These are phyloP conservation scores for Nephrocerus scutellatus DNA, from an alignment of 2,888 invertebrate genomes.

Conservation along the genomic window DNA sequence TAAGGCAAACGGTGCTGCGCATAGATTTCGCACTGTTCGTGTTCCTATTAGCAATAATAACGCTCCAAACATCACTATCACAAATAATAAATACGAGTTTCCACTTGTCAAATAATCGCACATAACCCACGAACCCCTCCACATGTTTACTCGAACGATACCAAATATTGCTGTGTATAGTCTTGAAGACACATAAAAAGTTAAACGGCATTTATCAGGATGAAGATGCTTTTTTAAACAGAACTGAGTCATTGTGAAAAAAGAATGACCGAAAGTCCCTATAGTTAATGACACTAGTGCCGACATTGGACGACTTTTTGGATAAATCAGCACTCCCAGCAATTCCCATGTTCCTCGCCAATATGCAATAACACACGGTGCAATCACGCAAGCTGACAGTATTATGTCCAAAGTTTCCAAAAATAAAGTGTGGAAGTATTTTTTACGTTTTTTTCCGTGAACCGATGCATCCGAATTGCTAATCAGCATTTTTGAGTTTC, in stretches of 20 bases:
- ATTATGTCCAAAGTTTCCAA: slow-evolving; percentile 64
- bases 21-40: slow-evolving; percentile 68
- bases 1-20: slow-evolving; percentile 74
- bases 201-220: slow-evolving; percentile 62
- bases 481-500: too few species aligned
- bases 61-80: slow-evolving; percentile 59
- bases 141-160: slow-evolving; percentile 76
- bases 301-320: slow-evolving; percentile 55
- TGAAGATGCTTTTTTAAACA: slow-evolving; percentile 54
- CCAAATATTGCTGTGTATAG: slow-evolving; percentile 70
- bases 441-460: too few species aligned
- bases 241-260: slow-evolving; percentile 63
- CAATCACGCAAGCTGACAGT: slow-evolving; percentile 65
- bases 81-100: slow-evolving; percentile 50
- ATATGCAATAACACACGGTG: slow-evolving; percentile 75
- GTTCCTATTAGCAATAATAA: slow-evolving; percentile 62
- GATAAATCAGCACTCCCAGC: slow-evolving; percentile 65
- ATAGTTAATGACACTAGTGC: slow-evolving; percentile 61
- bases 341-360: slow-evolving; percentile 84
- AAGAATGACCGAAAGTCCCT: slow-evolving; percentile 63
- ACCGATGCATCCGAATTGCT: too few species aligned
- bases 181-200: slow-evolving; percentile 64
- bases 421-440: too few species aligned
- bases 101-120: slow-evolving; percentile 65
- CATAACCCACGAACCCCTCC: slow-evolving; percentile 74